Conservation (phyloP, 2,888 invertebrate genomes). For the Drosophila anceps region DNA sequence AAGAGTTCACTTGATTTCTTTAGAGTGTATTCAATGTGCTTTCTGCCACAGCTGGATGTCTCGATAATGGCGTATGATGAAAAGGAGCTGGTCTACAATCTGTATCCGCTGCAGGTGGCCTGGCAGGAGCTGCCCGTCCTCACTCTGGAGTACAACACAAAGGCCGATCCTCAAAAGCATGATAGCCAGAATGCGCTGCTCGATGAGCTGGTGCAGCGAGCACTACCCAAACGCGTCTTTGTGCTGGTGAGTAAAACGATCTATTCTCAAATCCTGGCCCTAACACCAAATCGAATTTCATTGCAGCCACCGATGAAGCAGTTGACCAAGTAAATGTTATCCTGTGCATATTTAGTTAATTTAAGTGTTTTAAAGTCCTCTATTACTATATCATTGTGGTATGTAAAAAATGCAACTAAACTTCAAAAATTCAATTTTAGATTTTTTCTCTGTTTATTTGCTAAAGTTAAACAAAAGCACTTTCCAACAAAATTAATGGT, state of each 20-base stretch:
- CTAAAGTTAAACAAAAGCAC: conserved; percentile 46
- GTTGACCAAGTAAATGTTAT: conserved; percentile 67
- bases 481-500: conserved; percentile 34
- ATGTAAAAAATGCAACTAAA: conserved; percentile 53
- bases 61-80: conserved; percentile 84
- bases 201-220: conserved; percentile 84
- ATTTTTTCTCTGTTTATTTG: conserved; percentile 49
- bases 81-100: conserved; percentile 84
- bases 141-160: conserved; percentile 83
- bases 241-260: conserved; percentile 81
- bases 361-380: conserved; percentile 72
- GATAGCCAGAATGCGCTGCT: conserved; percentile 83
- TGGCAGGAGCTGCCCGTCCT: conserved; percentile 85
- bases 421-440: conserved; percentile 9
- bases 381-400: conserved; percentile 41
- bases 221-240: conserved; percentile 85
- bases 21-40: not conserved
- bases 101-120: conserved; percentile 85
- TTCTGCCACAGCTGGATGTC: conserved; percentile 80
- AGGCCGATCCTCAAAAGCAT: conserved; percentile 83
- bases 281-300: not conserved
- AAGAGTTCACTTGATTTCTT: fast-evolving
- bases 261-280: not conserved
- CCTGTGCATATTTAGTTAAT: conserved; percentile 40
- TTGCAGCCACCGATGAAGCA: conserved; percentile 82